Conservation (phyloP, 1,140 invertebrate species). For the Drosophila suzukii region DNA sequence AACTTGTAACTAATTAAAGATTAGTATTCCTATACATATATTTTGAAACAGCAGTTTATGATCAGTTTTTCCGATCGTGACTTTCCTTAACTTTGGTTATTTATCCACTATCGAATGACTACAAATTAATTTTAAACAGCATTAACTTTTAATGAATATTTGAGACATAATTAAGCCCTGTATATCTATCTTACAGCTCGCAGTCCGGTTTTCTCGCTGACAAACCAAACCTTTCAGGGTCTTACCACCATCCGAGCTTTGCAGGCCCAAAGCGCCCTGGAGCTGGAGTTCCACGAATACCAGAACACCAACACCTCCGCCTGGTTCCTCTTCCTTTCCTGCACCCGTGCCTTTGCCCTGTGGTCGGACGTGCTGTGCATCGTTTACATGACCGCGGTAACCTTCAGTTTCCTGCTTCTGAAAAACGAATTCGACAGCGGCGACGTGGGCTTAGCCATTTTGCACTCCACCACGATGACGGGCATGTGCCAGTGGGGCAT, state of each 20-base stretch:
- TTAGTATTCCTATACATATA: too few relatives aligned
- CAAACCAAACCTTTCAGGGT: slow-evolving; percentile 91
- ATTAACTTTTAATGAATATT: too few relatives aligned
- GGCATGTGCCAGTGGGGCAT: slow-evolving; percentile 94
- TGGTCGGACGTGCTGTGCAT: slow-evolving; percentile 89
- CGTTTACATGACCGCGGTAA: slow-evolving; percentile 86
- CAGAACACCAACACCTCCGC: slow-evolving; percentile 90
- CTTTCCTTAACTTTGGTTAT: background rate
- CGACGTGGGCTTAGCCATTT: slow-evolving; percentile 91
- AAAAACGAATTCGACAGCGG: slow-evolving; percentile 87
- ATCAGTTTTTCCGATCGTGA: background rate
- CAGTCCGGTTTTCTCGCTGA: slow-evolving; percentile 89
- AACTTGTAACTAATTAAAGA: too few relatives aligned
- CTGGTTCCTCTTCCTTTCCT: slow-evolving; percentile 89
- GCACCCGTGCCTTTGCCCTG: slow-evolving; percentile 87
- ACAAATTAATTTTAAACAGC: too few relatives aligned
- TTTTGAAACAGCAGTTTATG: too few relatives aligned
- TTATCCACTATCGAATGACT: background rate
- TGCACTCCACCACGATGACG: slow-evolving; percentile 91
- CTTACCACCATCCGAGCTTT: slow-evolving; percentile 93
- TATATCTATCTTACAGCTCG: slow-evolving; percentile 82
- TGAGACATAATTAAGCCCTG: background rate
- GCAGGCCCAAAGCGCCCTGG: slow-evolving; percentile 87
- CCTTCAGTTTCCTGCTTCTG: slow-evolving; percentile 86
- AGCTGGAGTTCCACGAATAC: slow-evolving; percentile 87